Evolutionary conservation across 1,140 invertebrate species (phyloP), one percentile per base, ranked within the genome.

Genomic region (Calycopis cecrops): DNA sequence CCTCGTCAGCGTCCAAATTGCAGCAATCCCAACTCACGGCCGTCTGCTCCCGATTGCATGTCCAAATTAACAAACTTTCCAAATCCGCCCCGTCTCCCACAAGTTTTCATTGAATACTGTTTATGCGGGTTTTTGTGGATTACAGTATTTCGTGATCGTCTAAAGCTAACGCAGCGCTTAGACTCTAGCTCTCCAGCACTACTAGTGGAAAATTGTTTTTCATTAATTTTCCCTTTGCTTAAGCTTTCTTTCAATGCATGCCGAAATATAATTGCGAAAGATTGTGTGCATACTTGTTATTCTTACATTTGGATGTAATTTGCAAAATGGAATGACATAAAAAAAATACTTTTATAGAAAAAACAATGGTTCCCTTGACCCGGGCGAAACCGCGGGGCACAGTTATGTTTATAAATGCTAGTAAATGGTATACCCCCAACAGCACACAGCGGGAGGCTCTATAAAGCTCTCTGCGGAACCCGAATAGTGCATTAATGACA

Each of bases 401-500:
- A 28, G 21, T 28, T 28, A 28, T 28, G 21, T 35, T 37, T 51
- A 35, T 35, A 51, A 51, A 51, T 35, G 49, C 35, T 14, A 51
- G 21, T 28, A 28, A 28, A 3, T 3, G 21, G 14, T 16, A 44
- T 44, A 44, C 14, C 40, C 40, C n/a, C 17, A 16, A 44, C 14
- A 44, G 40, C 34, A 54, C 49, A 51, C 52, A 54, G 52, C 52
- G 52, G 52, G 51, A 56, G 42, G 35, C 52, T 60, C 55, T 44
- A 63, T 60, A 63, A 49, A 56, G 35, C 17, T 33, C 9, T 28
- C 21, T 33, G 34, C 17, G 12, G 50, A 56, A 53, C 34, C 28
- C 12, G 33, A 48, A 37, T 44, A 57, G 74, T 83, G 79, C 81
- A 83, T 83, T 79, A 81, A 82, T 81, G 77, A 81, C 81, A 82